A percentile compares a stretch with the other conserved stretches of the same genome.
Conservation (phyloP, 2,797 vertebrate species). For the Limnodromus scolopaceus region DNA sequence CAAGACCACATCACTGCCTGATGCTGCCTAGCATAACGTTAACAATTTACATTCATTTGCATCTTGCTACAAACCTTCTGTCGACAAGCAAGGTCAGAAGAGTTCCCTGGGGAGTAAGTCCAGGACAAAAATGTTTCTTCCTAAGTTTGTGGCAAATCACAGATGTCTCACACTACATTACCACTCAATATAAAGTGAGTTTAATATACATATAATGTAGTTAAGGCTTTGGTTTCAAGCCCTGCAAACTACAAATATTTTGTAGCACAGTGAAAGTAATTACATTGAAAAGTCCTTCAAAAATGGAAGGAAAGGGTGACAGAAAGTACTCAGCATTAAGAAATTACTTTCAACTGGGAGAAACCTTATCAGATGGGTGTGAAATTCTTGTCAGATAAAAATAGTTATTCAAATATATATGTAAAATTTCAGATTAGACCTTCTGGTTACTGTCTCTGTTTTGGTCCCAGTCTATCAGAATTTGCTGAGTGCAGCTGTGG, state of each 20-base stretch:
- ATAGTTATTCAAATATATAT: neutral
- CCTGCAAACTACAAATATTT: neutral
- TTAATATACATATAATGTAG: neutral
- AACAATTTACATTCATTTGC: neutral
- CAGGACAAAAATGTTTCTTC: neutral
- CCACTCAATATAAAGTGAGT: neutral
- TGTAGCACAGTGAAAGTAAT: neutral
- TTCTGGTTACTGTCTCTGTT: neutral
- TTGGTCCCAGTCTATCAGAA: neutral
- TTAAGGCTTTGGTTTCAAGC: neutral
- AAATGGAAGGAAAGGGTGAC: neutral
- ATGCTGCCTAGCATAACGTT: neutral
- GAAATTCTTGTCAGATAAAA: neutral
- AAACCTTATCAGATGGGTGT: neutral
- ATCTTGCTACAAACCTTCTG: neutral
- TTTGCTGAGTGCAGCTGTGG: neutral
- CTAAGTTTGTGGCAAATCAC: neutral
- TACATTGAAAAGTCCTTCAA: neutral
- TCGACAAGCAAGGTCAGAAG: neutral
- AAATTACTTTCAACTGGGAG: neutral
- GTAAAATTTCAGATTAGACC: neutral
- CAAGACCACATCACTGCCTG: neutral
- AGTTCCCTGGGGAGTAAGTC: neutral
- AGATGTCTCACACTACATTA: neutral
- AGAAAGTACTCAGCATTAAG: neutral